A percentile compares a stretch with the other conserved stretches of the same genome.
Evolutionary conservation across 2,888 invertebrate species (phyloP).

Genomic region (Romanomermis culicivorax): DNA sequence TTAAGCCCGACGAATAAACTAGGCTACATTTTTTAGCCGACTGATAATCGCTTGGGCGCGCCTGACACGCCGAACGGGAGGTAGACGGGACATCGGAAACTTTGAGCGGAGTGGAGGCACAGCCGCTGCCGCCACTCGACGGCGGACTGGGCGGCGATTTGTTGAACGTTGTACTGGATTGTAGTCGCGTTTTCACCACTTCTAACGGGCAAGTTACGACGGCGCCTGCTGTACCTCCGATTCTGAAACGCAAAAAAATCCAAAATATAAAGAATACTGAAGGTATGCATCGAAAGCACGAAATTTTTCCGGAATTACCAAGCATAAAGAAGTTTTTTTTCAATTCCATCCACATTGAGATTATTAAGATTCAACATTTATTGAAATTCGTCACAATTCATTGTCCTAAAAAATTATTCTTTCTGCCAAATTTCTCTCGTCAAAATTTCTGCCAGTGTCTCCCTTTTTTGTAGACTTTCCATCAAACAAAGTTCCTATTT

Average conservation of each 20-base stretch:
- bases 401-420: too few species aligned
- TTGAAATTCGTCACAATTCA: too few species aligned
- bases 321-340: too few species aligned
- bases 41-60: background rate
- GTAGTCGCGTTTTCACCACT: slow-evolving; percentile 86
- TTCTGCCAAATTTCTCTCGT: too few species aligned
- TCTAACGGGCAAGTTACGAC: slow-evolving; percentile 91
- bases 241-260: slow-evolving; percentile 43
- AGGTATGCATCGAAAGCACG: too few species aligned
- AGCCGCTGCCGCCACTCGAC: background rate
- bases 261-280: background rate
- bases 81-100: background rate
- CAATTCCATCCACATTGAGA: too few species aligned
- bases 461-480: too few species aligned
- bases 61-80: background rate
- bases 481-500: too few species aligned
- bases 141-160: background rate
- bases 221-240: slow-evolving; percentile 87
- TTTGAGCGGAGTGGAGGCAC: too few species aligned
- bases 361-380: too few species aligned
- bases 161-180: slow-evolving; percentile 50
- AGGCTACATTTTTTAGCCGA: background rate
- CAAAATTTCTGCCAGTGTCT: too few species aligned
- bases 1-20: background rate
- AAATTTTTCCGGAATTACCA: too few species aligned